phyloP scores from a whole-genome alignment of 2,797 vertebrate genomes.

The Coracias cyanogaster region DNA sequence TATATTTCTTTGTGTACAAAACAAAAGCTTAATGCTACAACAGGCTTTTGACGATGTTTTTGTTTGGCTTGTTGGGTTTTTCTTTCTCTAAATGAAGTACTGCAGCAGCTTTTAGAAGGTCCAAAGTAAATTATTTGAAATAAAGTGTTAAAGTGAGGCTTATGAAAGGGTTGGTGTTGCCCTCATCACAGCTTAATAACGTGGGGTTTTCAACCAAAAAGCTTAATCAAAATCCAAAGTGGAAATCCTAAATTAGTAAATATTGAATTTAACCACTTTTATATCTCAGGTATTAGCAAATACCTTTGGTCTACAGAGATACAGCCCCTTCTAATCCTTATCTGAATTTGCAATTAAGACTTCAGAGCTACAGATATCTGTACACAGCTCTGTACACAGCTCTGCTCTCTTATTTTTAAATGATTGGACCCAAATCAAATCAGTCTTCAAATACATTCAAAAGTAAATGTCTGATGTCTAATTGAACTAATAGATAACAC shows the following conservation, averaged over 20 bases:
- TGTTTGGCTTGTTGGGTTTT: not conserved
- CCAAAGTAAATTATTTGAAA: conserved; percentile 62
- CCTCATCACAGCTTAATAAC: conserved; percentile 25
- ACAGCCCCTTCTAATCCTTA: conserved; percentile 82
- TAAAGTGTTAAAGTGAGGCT: conserved; percentile 40
- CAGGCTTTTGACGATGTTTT: conserved; percentile 54
- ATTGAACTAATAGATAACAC: conserved; percentile 79
- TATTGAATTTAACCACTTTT: conserved; percentile 76
- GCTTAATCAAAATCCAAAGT: conserved; percentile 76
- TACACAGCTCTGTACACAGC: conserved; percentile 71
- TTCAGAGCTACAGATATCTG: conserved; percentile 82
- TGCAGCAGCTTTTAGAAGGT: conserved; percentile 53
- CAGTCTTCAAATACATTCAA: conserved; percentile 80
- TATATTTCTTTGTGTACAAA: conserved; percentile 84
- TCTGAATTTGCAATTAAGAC: conserved; percentile 87
- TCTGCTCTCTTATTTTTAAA: conserved; percentile 80
- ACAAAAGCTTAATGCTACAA: conserved; percentile 79
- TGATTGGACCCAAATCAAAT: conserved; percentile 81
- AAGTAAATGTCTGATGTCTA: conserved; percentile 81
- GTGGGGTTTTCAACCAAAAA: conserved; percentile 68
- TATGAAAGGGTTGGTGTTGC: conserved; percentile 33
- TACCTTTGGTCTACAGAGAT: conserved; percentile 82
- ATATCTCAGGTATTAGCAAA: conserved; percentile 83
- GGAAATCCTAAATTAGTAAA: conserved; percentile 79
- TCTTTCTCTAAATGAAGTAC: conserved; percentile 20